phyloP scores from a whole-genome alignment of 2,888 invertebrate genomes.

The Aspidiotus destructor region DNA sequence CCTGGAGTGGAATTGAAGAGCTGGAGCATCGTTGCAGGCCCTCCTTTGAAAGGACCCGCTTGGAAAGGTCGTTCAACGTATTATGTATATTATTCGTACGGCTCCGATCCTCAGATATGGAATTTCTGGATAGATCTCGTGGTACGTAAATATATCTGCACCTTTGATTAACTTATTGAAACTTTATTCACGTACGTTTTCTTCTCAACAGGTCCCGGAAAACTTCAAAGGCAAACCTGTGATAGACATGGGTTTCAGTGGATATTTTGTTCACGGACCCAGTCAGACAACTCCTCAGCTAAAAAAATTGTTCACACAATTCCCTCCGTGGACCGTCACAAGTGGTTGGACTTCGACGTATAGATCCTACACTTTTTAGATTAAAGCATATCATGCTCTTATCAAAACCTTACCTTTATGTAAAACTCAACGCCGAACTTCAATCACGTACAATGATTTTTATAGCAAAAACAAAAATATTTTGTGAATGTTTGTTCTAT shows the following conservation, averaged over 20 bases:
- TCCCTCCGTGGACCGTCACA: conserved; percentile 56
- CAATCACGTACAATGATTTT: too few relatives aligned
- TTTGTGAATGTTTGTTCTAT: not conserved
- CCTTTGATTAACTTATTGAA: not conserved
- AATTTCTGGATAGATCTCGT: conserved; percentile 52
- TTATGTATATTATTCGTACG: conserved; percentile 59
- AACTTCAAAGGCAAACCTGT: conserved; percentile 41
- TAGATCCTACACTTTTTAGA: conserved; percentile 51
- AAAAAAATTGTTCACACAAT: conserved; percentile 48
- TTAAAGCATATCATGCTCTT: not conserved
- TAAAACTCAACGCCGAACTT: too few relatives aligned
- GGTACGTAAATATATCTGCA: conserved; percentile 39
- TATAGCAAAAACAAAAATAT: not conserved
- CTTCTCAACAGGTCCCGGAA: not conserved
- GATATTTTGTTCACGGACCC: conserved; percentile 52
- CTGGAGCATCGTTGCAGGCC: conserved; percentile 52
- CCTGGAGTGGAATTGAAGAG: conserved; percentile 47
- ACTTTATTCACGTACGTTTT: not conserved
- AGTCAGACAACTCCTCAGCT: conserved; percentile 48
- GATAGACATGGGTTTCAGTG: conserved; percentile 52
- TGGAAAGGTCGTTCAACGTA: conserved; percentile 53
- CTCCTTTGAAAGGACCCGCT: conserved; percentile 48
- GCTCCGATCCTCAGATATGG: conserved; percentile 49
- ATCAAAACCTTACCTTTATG: too few relatives aligned
- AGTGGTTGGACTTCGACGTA: conserved; percentile 62